Conservation (phyloP, 1,140 invertebrate genomes). For the Drosophila nannoptera region DNA sequence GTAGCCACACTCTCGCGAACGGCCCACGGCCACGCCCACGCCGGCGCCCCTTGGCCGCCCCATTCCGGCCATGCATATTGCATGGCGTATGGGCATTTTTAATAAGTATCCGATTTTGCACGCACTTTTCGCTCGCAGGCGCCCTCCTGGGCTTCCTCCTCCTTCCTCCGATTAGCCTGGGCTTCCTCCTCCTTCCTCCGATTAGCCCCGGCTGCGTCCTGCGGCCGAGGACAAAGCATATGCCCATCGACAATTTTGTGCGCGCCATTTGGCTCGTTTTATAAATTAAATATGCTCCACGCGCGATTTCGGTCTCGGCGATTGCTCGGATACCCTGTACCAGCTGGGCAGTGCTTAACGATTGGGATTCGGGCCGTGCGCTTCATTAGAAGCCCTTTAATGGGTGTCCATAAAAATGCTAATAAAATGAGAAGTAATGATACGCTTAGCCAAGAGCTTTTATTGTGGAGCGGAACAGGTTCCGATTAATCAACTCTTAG, state of each 20-base stretch:
- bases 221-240: background rate
- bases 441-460: too few relatives aligned
- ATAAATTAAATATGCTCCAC: conserved; percentile 70
- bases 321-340: conserved; percentile 33
- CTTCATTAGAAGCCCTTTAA: too few relatives aligned
- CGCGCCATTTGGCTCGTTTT: conserved; percentile 58
- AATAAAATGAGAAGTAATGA: too few relatives aligned
- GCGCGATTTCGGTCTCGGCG: conserved; percentile 43
- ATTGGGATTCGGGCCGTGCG: background rate
- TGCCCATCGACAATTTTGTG: conserved; percentile 47
- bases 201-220: background rate
- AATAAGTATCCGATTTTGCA: conserved; percentile 68
- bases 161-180: background rate
- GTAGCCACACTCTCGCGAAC: conserved; percentile 17
- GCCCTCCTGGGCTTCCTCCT: conserved; percentile 14
- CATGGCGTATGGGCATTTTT: conserved; percentile 74
- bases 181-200: background rate
- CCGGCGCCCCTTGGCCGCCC: too few relatives aligned
- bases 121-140: conserved; percentile 25
- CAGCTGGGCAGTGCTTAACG: background rate
- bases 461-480: background rate
- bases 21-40: conserved; percentile 6
- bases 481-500: background rate
- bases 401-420: too few relatives aligned
- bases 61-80: conserved; percentile 43